These are phyloP conservation scores for Paedocypris sp. DNA, from an alignment of 2,113 vertebrate genomes.

Conservation along the genomic window DNA sequence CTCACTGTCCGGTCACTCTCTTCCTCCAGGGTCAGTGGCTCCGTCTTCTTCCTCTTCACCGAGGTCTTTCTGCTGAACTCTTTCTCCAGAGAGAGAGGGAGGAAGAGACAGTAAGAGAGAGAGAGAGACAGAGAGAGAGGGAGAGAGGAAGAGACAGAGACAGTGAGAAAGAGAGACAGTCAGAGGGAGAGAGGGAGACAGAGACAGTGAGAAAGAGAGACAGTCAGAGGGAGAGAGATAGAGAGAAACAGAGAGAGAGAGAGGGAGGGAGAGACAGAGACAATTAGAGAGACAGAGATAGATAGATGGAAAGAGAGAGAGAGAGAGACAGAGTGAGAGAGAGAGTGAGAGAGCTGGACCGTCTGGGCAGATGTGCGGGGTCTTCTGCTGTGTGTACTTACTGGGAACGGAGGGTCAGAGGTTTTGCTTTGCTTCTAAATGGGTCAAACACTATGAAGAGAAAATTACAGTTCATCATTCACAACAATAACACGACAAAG, in stretches of 20 bases:
- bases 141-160: background rate
- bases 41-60: too few species aligned
- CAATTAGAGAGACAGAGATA: background rate
- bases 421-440: too few species aligned
- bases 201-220: background rate
- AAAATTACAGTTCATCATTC: too few species aligned
- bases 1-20: too few species aligned
- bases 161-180: background rate
- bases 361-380: too few species aligned
- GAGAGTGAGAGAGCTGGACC: background rate
- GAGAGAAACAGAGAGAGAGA: background rate
- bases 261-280: background rate
- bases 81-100: too few species aligned
- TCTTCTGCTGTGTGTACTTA: too few species aligned
- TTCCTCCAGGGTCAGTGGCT: too few species aligned
- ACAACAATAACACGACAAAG: too few species aligned
- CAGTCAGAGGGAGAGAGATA: background rate
- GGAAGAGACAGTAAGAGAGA: conserved; percentile 24
- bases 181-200: background rate
- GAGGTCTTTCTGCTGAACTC: too few species aligned
- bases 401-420: too few species aligned
- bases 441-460: too few species aligned
- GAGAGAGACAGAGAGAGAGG: background rate
- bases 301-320: background rate
- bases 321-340: background rate